phyloP scores from a whole-genome alignment of 2,113 vertebrate genomes.

The Condylura cristata region DNA sequence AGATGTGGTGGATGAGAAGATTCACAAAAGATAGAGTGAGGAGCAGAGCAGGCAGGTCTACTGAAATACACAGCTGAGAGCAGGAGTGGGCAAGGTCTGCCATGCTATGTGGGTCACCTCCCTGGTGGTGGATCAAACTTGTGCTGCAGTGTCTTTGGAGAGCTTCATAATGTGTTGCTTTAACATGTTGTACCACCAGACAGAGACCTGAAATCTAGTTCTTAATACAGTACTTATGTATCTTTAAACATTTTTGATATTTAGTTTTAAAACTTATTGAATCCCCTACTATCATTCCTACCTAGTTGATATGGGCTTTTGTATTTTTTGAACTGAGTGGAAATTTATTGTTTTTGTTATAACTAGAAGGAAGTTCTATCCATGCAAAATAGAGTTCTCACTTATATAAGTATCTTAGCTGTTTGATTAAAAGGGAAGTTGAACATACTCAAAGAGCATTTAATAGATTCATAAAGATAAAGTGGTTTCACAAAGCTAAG shows the following conservation, averaged over 20 bases:
- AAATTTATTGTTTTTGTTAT: constrained; percentile 27
- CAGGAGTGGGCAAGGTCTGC: too few species aligned
- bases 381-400: background rate
- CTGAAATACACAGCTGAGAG: too few species aligned
- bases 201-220: too few species aligned
- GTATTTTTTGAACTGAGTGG: background rate
- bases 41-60: too few species aligned
- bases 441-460: background rate
- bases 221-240: background rate
- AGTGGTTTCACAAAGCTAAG: background rate
- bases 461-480: constrained; percentile 14
- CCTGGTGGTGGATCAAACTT: too few species aligned
- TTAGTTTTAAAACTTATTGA: constrained; percentile 17
- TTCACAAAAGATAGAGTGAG: too few species aligned
- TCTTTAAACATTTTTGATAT: background rate
- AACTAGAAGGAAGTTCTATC: background rate
- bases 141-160: too few species aligned
- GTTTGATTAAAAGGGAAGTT: constrained; percentile 21
- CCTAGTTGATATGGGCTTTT: background rate
- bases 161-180: too few species aligned
- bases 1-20: too few species aligned
- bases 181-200: too few species aligned
- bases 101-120: too few species aligned
- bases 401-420: background rate
- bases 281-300: background rate